phyloP scores from a whole-genome alignment of 2,888 invertebrate genomes.

The Apotomis capreana region DNA sequence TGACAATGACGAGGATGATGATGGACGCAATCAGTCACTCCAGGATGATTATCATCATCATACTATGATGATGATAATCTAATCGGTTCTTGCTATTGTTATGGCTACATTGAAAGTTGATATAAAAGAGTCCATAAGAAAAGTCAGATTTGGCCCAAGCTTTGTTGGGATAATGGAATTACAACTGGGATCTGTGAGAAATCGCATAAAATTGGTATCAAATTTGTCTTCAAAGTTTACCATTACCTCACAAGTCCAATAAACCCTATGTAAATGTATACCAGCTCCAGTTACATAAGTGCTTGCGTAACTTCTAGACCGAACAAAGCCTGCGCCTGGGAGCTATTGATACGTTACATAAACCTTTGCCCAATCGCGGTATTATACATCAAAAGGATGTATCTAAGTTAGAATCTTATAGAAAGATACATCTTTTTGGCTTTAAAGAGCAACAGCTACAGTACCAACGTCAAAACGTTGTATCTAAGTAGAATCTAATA shows the following conservation, averaged over 20 bases:
- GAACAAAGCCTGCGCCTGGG: conserved; percentile 25
- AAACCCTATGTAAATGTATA: conserved; percentile 18
- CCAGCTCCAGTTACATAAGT: conserved; percentile 32
- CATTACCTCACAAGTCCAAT: conserved; percentile 5
- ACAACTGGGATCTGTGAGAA: not conserved
- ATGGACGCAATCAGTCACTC: too few relatives aligned
- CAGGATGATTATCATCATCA: too few relatives aligned
- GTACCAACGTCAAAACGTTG: too few relatives aligned
- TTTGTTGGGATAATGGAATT: too few relatives aligned
- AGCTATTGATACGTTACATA: conserved; percentile 26
- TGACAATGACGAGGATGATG: too few relatives aligned
- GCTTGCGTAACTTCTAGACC: conserved; percentile 17
- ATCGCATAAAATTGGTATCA: not conserved
- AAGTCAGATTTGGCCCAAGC: too few relatives aligned
- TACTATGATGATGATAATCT: too few relatives aligned
- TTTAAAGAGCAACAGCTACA: not conserved
- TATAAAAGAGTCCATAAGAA: too few relatives aligned
- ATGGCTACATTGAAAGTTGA: too few relatives aligned
- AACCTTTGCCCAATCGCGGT: conserved; percentile 9
- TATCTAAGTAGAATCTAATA: too few relatives aligned
- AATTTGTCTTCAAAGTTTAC: not conserved
- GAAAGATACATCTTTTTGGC: not conserved
- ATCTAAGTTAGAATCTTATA: not conserved
- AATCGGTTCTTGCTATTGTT: too few relatives aligned
- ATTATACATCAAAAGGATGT: not conserved